phyloP scores from a whole-genome alignment of 37 sponge, comb jelly and placozoan genomes.

The Dysidea cf. avara region DNA sequence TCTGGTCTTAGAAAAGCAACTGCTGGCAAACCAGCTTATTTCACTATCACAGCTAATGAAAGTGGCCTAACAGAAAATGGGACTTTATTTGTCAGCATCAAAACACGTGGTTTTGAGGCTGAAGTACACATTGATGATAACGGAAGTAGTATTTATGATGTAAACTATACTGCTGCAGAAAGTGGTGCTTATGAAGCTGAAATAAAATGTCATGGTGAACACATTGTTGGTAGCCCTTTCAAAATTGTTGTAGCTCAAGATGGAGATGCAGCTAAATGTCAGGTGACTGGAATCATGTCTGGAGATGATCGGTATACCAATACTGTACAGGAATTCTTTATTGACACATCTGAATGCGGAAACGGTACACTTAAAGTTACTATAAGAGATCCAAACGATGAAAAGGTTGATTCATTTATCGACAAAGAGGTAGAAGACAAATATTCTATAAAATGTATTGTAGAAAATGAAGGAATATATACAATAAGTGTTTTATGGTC shows the following conservation, averaged over 20 bases:
- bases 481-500: slow-evolving; percentile 20
- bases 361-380: slow-evolving; percentile 8
- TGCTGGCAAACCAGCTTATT: slow-evolving; percentile 10
- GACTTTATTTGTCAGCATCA: background rate
- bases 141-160: slow-evolving; percentile 7
- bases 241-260: background rate
- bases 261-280: slow-evolving; percentile 6
- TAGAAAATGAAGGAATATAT: slow-evolving; percentile 2
- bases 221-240: background rate
- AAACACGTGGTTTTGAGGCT: background rate
- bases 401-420: slow-evolving; percentile 13
- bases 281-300: no score
- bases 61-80: background rate
- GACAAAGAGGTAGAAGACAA: slow-evolving; percentile 12
- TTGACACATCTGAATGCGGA: slow-evolving; percentile 5
- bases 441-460: slow-evolving; percentile 16
- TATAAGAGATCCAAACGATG: slow-evolving; percentile 7
- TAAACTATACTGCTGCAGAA: background rate
- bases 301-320: no score
- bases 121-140: slow-evolving; percentile 18
- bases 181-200: slow-evolving; percentile 12
- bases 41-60: slow-evolving; percentile 16
- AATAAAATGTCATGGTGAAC: slow-evolving; percentile 5
- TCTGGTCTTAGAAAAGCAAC: background rate
- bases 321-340: slow-evolving; percentile 15